phyloP scores from a whole-genome alignment of 2,113 vertebrate species.

The Thinocorus orbignyianus region DNA sequence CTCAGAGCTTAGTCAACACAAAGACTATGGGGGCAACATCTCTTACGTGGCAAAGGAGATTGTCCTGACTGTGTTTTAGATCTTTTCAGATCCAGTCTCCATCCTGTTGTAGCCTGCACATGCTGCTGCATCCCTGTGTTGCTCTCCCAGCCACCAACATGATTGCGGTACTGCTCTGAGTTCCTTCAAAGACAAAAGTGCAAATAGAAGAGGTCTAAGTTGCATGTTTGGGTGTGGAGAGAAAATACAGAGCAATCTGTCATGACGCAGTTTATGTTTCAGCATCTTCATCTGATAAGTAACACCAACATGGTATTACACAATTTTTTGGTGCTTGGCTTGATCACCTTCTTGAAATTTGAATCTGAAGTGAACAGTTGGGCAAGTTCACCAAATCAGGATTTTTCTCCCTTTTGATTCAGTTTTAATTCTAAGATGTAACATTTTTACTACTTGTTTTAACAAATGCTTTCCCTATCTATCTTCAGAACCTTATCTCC shows the following conservation, averaged over 20 bases:
- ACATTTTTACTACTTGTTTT: neutral
- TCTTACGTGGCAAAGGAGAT: neutral
- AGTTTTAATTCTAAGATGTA: neutral
- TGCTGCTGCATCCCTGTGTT: neutral
- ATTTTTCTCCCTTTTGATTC: neutral
- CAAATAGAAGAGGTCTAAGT: neutral
- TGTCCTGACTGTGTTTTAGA: neutral
- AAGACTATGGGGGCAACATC: neutral
- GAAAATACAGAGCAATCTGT: neutral
- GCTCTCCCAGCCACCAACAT: neutral
- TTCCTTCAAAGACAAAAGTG: neutral
- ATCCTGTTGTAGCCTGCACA: neutral
- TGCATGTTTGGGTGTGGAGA: neutral
- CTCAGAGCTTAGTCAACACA: neutral
- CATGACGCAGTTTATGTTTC: neutral
- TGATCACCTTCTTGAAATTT: neutral
- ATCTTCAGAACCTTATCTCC: neutral
- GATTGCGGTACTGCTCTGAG: fast-evolving
- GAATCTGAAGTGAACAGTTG: neutral
- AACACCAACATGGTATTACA: neutral
- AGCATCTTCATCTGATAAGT: neutral
- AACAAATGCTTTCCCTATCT: neutral
- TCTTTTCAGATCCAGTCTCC: neutral
- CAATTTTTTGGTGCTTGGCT: neutral
- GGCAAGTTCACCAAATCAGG: neutral